Evolutionary conservation across 2,113 vertebrate genomes (phyloP).

Genomic region (Dasypus novemcinctus): DNA sequence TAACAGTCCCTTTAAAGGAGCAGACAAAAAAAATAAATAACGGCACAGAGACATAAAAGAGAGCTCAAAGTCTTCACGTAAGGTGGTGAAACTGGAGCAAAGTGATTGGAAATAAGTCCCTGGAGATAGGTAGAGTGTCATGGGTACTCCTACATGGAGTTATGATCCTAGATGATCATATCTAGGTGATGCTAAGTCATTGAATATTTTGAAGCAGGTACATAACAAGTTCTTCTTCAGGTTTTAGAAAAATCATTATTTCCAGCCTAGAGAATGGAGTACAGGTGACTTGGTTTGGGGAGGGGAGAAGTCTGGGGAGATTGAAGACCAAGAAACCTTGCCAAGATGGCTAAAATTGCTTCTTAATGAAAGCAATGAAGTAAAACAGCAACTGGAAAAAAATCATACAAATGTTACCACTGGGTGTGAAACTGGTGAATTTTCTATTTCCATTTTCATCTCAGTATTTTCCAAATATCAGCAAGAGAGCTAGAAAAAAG

Average conservation of each 20-base stretch:
- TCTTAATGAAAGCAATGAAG: rapidly evolving
- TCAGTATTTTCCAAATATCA: background rate
- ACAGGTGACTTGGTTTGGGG: background rate
- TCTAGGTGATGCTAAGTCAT: too few species aligned
- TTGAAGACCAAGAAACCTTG: rapidly evolving
- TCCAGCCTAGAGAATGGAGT: background rate
- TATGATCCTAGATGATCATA: background rate
- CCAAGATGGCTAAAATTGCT: rapidly evolving
- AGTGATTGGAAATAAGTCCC: background rate
- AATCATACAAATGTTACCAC: rapidly evolving
- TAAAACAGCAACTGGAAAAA: rapidly evolving
- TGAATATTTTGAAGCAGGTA: too few species aligned
- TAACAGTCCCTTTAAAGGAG: background rate
- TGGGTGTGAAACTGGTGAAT: rapidly evolving
- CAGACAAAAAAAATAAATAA: too few species aligned
- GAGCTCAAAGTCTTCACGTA: background rate
- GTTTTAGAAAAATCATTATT: background rate
- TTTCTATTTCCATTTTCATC: rapidly evolving
- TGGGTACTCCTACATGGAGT: rapidly evolving
- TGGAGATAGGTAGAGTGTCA: rapidly evolving
- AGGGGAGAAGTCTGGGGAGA: too few species aligned
- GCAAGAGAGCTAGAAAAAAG: background rate
- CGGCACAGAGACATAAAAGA: rapidly evolving
- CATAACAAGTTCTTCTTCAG: background rate
- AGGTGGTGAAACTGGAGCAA: background rate